Evolutionary conservation across 1,140 invertebrate genomes (phyloP), one percentile per base, ranked within the genome.

Genomic region (Bombus pascuorum): DNA sequence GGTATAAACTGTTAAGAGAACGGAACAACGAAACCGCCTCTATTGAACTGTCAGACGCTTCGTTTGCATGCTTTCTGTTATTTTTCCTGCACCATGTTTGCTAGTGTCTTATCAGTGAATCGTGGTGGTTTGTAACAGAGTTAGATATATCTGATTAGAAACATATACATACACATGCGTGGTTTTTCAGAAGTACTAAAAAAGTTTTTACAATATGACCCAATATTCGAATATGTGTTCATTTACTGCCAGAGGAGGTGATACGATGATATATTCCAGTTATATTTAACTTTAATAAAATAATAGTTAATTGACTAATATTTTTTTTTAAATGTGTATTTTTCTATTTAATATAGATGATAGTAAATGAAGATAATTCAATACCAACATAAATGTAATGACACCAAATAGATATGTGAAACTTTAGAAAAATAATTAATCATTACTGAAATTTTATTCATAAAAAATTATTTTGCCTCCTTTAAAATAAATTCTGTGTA

Each of bases 1-100:
- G 39, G 9, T 39, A 81, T 81, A 77, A 89, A 76, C 70, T 68
- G n/a, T 85, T 81, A 71, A 80, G 57, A 2, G 62, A 66, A 66
- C 39, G 34, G 59, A 84, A 62, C 66, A 68, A 68, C 66, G 66
- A 68, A 68, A 68, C 34, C 3, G 22, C n/a, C 2, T n/a, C 70
- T 32, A 85, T 66, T 47, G 25, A 85, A 77, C 57, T 77, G 53
- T 77, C 44, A 42, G 57, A 9, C 37, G 53, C 68, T n/a, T 62
- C 47, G 66, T 76, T 73, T 62, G 32, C 25, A 75, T 82, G 66
- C n/a, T 42, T 53, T 83, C 39, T 28, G 22, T 73, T 62, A 59
- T 44, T 81, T 81, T 73, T 25, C 53, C 32, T 22, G 42, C 12
- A 53, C 47, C 47, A 53, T 53, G 47, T 22, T 53, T 22, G 47